These are phyloP conservation scores for Pristionchus maxplancki DNA, from an alignment of 2,888 invertebrate genomes.

Conservation along the genomic window DNA sequence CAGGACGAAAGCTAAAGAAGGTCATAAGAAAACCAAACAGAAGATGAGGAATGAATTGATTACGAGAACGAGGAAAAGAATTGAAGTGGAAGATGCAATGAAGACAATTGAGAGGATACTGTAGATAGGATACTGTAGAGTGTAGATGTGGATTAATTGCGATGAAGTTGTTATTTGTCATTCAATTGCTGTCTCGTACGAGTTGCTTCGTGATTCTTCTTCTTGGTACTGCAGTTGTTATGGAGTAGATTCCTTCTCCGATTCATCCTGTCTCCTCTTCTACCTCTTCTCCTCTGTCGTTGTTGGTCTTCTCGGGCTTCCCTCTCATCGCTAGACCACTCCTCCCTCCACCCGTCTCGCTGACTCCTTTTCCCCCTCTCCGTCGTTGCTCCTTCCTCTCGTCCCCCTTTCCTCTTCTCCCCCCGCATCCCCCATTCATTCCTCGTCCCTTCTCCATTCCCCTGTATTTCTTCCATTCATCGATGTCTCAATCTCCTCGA, in stretches of 20 bases:
- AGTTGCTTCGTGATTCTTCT: not conserved
- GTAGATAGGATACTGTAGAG: conserved; percentile 35
- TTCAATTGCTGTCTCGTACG: not conserved
- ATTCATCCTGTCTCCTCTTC: too few relatives aligned
- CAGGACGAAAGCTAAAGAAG: conserved; percentile 49
- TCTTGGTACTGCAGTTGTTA: not conserved
- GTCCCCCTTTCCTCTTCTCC: not conserved
- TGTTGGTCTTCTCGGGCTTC: conserved; percentile 26
- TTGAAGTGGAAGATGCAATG: conserved; percentile 65
- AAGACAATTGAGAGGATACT: conserved; percentile 35
- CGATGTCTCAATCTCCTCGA: not conserved
- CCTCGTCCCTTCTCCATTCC: conserved; percentile 6
- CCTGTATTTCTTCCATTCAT: not conserved
- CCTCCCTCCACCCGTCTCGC: not conserved
- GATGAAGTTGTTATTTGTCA: not conserved
- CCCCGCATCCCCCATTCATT: not conserved
- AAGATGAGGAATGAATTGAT: conserved; percentile 65
- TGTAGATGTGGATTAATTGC: conserved; percentile 39
- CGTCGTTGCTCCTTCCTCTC: conserved; percentile 28
- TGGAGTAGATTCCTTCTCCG: not conserved
- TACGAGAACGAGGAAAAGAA: conserved; percentile 60
- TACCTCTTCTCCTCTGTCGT: not conserved
- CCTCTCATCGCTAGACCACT: conserved; percentile 18
- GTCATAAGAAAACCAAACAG: conserved; percentile 62
- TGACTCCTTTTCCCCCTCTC: conserved; percentile 15